A percentile compares a stretch with the other conserved stretches of the same genome.
phyloP scores from a whole-genome alignment of 1,140 invertebrate genomes.

The Pseudomyrmex concolor region DNA sequence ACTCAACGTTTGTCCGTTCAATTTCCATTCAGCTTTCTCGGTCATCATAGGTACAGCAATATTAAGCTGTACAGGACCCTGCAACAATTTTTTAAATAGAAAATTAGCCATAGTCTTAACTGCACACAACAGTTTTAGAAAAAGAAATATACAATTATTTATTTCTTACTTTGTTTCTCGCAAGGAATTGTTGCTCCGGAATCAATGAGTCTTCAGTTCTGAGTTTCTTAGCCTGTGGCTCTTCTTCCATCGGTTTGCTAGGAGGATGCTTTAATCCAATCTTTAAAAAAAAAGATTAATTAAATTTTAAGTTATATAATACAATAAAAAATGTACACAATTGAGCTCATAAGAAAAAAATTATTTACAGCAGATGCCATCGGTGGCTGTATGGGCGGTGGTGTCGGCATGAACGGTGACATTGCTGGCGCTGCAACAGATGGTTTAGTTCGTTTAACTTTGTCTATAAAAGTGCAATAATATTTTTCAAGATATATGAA shows the following conservation, averaged over 20 bases:
- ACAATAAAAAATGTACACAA: neutral
- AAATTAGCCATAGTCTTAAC: neutral
- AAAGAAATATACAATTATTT: neutral
- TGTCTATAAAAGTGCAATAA: neutral
- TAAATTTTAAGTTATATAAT: conserved; percentile 17
- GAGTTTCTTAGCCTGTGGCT: conserved; percentile 94
- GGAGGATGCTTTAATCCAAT: conserved; percentile 85
- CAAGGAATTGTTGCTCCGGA: conserved; percentile 93
- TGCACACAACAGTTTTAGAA: no score
- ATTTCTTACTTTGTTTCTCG: conserved; percentile 86
- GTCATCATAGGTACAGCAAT: conserved; percentile 92
- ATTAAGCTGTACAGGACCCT: conserved; percentile 91
- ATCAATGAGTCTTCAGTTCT: conserved; percentile 97
- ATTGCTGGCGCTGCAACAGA: conserved; percentile 84
- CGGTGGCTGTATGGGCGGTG: conserved; percentile 82
- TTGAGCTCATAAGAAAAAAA: neutral
- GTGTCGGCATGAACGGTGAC: conserved; percentile 83
- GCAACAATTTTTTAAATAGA: conserved; percentile 46
- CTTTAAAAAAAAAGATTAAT: conserved; percentile 61
- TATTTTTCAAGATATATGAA: neutral
- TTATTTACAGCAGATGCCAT: conserved; percentile 76
- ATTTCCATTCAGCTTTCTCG: conserved; percentile 97
- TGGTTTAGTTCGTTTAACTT: conserved; percentile 25
- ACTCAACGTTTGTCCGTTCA: conserved; percentile 95
- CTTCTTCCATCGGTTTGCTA: conserved; percentile 88